A percentile compares a stretch with the other conserved stretches of the same genome.
phyloP scores from a whole-genome alignment of 2,113 vertebrate genomes.

The Takifugu flavidus region DNA sequence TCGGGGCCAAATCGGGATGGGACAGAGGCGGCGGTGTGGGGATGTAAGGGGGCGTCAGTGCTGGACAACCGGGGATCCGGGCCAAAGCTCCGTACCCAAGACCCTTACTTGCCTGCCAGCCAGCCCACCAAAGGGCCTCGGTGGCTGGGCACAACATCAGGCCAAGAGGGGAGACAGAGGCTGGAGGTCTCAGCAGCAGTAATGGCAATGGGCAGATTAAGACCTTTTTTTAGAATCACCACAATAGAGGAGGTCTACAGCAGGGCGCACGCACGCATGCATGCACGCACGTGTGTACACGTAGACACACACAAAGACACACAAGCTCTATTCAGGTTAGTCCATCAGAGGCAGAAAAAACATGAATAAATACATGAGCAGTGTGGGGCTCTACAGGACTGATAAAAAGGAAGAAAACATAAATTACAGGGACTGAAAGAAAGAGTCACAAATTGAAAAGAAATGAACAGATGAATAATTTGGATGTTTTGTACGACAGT shows the following conservation, averaged over 20 bases:
- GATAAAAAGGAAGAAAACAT: slow-evolving; percentile 57
- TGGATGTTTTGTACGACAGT: slow-evolving; percentile 50
- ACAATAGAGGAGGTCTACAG: slow-evolving; percentile 61
- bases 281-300: slow-evolving; percentile 4
- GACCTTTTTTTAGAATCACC: slow-evolving; percentile 60
- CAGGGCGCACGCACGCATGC: background rate
- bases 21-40: slow-evolving; percentile 48
- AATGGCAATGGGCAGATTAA: slow-evolving; percentile 70
- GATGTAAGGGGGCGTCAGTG: slow-evolving; percentile 25
- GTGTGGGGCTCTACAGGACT: slow-evolving; percentile 49
- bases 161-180: slow-evolving; percentile 47
- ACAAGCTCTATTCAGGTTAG: slow-evolving; percentile 51
- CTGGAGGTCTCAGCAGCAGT: slow-evolving; percentile 60
- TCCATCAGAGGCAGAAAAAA: slow-evolving; percentile 63
- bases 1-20: slow-evolving; percentile 56
- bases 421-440: slow-evolving; percentile 54
- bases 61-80: slow-evolving; percentile 46
- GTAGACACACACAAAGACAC: slow-evolving; percentile 21
- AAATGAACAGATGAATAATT: slow-evolving; percentile 62
- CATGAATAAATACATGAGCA: slow-evolving; percentile 72
- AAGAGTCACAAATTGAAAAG: slow-evolving; percentile 58
- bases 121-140: slow-evolving; percentile 51
- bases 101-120: slow-evolving; percentile 57
- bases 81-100: slow-evolving; percentile 64
- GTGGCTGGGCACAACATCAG: slow-evolving; percentile 61